These are phyloP conservation scores for Danio aesculapii DNA, from an alignment of 2,797 vertebrate genomes.

Conservation along the genomic window DNA sequence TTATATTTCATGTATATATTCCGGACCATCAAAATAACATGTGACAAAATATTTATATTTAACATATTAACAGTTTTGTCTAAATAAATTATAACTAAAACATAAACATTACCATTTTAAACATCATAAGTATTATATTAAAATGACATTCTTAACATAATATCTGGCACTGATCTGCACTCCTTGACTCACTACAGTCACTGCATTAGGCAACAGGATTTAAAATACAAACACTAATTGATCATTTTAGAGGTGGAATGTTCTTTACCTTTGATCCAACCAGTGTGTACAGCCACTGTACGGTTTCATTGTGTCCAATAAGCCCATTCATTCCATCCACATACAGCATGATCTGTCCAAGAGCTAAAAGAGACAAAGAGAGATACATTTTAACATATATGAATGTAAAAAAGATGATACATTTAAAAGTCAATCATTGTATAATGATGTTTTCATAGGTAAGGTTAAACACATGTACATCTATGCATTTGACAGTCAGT, in stretches of 20 bases:
- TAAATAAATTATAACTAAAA: not conserved
- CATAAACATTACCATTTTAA: too few relatives aligned
- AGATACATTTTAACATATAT: not conserved
- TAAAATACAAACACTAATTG: not conserved
- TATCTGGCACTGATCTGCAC: not conserved
- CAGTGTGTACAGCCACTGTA: slow-evolving; percentile 95
- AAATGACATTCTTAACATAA: too few relatives aligned
- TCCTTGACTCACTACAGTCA: not conserved
- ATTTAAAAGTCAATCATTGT: too few relatives aligned
- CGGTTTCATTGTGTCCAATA: slow-evolving; percentile 93
- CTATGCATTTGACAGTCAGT: not conserved
- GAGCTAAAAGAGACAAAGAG: slow-evolving; percentile 76
- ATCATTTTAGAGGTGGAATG: not conserved
- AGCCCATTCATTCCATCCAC: slow-evolving; percentile 98
- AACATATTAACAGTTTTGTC: not conserved
- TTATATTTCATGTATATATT: too few relatives aligned
- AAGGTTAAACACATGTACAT: not conserved
- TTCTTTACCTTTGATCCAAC: slow-evolving; percentile 92
- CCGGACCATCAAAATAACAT: too few relatives aligned
- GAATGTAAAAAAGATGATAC: not conserved
- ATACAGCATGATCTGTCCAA: slow-evolving; percentile 98
- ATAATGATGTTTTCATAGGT: too few relatives aligned
- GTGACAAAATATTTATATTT: not conserved
- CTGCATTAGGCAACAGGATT: not conserved
- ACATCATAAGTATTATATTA: too few relatives aligned